Evolutionary conservation across 2,113 vertebrate species (phyloP).

Genomic region (Hipposideros armiger): DNA sequence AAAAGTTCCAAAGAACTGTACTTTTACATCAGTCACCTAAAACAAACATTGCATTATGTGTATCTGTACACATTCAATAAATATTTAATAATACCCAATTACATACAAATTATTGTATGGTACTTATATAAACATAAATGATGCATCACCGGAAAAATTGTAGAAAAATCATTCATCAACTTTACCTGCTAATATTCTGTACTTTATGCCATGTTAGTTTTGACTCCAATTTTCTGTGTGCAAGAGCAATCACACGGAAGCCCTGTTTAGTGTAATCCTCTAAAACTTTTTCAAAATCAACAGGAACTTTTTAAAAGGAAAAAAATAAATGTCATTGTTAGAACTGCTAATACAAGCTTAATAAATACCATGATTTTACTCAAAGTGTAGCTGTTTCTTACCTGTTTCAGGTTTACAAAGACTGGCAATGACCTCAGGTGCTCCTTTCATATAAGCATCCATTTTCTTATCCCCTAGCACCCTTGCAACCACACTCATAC

Average conservation of each 20-base stretch:
- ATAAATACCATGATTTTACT: neutral
- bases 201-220: conserved; percentile 98
- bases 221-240: conserved; percentile 95
- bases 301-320: conserved; percentile 90
- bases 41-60: neutral
- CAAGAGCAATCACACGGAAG: conserved; percentile 97
- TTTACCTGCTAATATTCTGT: conserved; percentile 95
- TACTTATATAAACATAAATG: neutral
- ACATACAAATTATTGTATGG: neutral
- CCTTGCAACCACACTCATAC: conserved; percentile 95
- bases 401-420: conserved; percentile 96
- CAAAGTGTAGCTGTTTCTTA: conserved; percentile 72
- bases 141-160: neutral
- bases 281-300: conserved; percentile 93
- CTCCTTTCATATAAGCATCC: conserved; percentile 97
- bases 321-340: conserved; percentile 52
- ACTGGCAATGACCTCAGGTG: conserved; percentile 95
- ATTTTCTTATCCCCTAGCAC: conserved; percentile 95
- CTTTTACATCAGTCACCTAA: conserved; percentile 38
- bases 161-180: neutral
- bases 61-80: neutral
- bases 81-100: neutral
- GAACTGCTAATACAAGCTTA: neutral
- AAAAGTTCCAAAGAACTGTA: neutral
- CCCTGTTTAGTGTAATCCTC: conserved; percentile 97